Base-by-base conservation (phyloP, 2,797 vertebrate species). In the Enteromius fasciolatus region DNA sequence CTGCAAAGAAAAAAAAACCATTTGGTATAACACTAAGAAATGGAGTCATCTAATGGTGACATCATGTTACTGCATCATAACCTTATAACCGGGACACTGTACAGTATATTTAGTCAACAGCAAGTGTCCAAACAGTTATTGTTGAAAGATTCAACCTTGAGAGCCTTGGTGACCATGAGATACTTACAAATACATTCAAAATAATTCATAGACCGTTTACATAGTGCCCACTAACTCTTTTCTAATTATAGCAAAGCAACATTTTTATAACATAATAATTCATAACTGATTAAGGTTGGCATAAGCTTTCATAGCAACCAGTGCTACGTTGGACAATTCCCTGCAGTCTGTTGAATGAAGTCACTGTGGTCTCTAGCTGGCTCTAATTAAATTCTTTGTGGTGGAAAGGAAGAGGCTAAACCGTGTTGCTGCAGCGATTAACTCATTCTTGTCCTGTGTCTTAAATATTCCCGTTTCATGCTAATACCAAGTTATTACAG, bases 1-100 rank as follows among this genome's bases (percentile, higher is more conserved):
- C 98, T 99, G 87, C 57, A 84, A 25, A 23, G 52, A 83, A 81
- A 85, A 9, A 28, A 9, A 28, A 28, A 63, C 1, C 57, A 41
- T 59, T 12, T 28, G 5, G 4, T 57, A 14, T 3, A 67, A 17
- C 3, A 5, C 8, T 25, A 5, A 31, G 31, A 8, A 23, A 46
- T 20, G 48, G 59, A 63, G 70, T 28, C 76, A 48, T 73, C 83
- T 64, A 64, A 64, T 67, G 76, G 64, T 57, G 36, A 84, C 6
- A 36, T 28, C 9, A 44, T 70, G 76, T 6, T 17, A 76, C 36
- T 70, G 78, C 79, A 78, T 7, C 23, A 77, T 8, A 36, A 57
- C 33, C 20, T 41, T 57, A n/a, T 31, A 28, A 17, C 25, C 12
- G 57, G 20, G 12, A 41, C 20, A 57, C 7, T 14, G 2, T 39